Evolutionary conservation across 2,797 vertebrate species (phyloP), one percentile per base, ranked within the genome.

Genomic region (Sylvilagus floridanus): DNA sequence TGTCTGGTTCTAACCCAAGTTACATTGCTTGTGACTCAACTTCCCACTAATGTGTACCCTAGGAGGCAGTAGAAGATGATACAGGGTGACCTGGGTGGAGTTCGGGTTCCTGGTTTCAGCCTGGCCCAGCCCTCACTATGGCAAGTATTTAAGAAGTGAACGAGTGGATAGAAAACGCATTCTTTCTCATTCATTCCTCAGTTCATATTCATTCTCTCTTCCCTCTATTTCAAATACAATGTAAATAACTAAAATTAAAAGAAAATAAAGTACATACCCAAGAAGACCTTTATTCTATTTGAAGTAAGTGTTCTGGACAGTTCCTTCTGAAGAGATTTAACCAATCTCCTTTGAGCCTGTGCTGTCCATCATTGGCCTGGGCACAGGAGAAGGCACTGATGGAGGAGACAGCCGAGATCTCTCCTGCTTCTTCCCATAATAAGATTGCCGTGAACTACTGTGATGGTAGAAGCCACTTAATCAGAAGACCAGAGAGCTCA

Each of bases 351-450:
- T 35, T 60, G 32, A 72, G 47, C 19, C 52, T 66, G 24, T 78
- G 42, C 17, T 65, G 24, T 19, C 82, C 37, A 75, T 12, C 62
- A 52, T 4, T 8, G 30, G 19, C 11, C n/a, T n/a, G 35, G 13
- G 14, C 54, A 75, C 4, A 50, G 32, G 7, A 71, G 60, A 50
- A 37, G 47, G 14, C 4, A 24, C 5, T 63, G 50, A 50, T 54
- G 2, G 19, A 72, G 19, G 13, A 8, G 7, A n/a, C 2, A 54
- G 19, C 26, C 14, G 0, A 6, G 11, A 30, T 30, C 7, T 1
- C 7, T 19, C n/a, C 8, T 81, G 28, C 32, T 54, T 13, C 1
- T 12, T 73, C n/a, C n/a, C 12, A 32, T 8, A 26, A 71, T 2
- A 4, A 1, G 7, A 35, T 71, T 35, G 21, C 14, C 30, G 9